Base-by-base conservation (phyloP, 2,797 vertebrate genomes). In the Arremon brunneinucha region DNA sequence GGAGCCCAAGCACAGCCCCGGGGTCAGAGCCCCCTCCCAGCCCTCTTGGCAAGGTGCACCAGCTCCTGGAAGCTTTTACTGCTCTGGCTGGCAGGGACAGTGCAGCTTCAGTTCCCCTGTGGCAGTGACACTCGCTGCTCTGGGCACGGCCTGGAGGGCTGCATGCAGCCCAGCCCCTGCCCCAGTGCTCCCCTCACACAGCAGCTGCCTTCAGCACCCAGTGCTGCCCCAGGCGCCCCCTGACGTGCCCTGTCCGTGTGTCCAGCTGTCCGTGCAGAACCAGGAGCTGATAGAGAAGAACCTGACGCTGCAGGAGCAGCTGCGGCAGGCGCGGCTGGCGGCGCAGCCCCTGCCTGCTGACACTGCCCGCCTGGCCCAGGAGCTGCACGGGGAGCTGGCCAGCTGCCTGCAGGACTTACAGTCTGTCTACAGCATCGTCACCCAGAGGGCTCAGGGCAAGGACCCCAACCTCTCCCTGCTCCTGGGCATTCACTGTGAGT, bases 391-490 rank as follows among this genome's bases (percentile, higher is more conserved):
- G 4, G 99, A 99, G 96, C 98, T 99, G 87, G 98, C 98, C 24
- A 98, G 97, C 74, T 99, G 99, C 79, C 98, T 99, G 89, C 98
- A 98, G 63, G 99, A 99, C 89, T 93, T 99, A 53, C 98, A 98
- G 93, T 99, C 99, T 47, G 98, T 99, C 93, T 99, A 98, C 97
- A 99, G 98, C 96, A 98, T 99, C 19, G 98, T 99, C 95, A 99
- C 98, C 50, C 99, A 99, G 95, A 98, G 99, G 76, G 98, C 99
- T 18, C 99, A 99, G 96, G 99, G 99, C 60, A 98, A 98, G 35
- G 98, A 99, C 96, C 99, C 99, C 93, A 99, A 99, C 97, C 98
- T 99, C 77, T 99, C 99, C 28, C 97, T 99, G 97, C 98, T 99
- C 91, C 98, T 99, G 6, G 99, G 99, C 34, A 99, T 99, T 97